A percentile compares a stretch with the other conserved stretches of the same genome.
phyloP scores from a whole-genome alignment of 2,113 vertebrate species.

The Antechinus stuartii region DNA sequence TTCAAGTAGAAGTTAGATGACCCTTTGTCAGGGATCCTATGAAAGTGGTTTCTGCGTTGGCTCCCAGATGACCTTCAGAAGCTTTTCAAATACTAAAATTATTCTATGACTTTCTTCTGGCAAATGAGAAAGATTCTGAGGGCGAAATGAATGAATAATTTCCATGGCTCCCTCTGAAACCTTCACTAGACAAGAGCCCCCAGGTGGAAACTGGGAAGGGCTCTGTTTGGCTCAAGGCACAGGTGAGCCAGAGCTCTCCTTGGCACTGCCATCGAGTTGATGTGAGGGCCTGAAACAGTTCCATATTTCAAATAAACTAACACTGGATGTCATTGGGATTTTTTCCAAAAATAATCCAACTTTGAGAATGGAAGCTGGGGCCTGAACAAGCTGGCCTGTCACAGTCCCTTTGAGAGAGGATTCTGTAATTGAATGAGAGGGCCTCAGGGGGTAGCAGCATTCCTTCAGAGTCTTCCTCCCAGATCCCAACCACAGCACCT shows the following conservation, averaged over 20 bases:
- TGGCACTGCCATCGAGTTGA: neutral
- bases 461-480: neutral
- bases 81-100: neutral
- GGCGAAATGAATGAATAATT: neutral
- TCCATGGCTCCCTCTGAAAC: neutral
- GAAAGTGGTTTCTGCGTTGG: neutral
- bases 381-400: neutral
- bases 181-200: neutral
- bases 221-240: neutral
- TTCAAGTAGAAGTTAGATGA: neutral
- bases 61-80: neutral
- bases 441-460: neutral
- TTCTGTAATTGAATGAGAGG: neutral
- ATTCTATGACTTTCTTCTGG: neutral
- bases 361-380: neutral
- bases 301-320: neutral
- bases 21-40: neutral
- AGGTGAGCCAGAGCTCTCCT: neutral
- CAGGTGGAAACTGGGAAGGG: neutral
- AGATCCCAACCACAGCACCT: neutral
- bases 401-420: neutral
- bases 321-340: neutral
- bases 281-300: neutral
- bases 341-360: neutral
- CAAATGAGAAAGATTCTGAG: neutral